Base-by-base conservation (phyloP, 2,888 invertebrate genomes). In the Eurois occulta region DNA sequence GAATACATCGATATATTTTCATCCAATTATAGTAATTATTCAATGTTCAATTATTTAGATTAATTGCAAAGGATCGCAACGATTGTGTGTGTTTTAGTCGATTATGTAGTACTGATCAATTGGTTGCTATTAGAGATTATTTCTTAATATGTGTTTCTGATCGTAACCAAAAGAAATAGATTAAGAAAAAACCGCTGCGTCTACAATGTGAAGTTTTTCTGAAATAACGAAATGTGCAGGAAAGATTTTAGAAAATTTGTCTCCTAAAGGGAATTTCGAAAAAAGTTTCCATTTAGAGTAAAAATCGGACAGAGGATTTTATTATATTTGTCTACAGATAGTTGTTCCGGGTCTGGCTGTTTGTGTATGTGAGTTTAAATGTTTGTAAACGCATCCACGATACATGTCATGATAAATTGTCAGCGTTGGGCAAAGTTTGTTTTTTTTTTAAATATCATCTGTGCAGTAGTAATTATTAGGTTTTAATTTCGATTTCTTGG, bases 1-100 rank as follows among this genome's bases (percentile, higher is more conserved):
- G 84, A 86, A 83, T 81, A 70, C 46, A 83, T 88, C 84, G 83
- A 84, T 88, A 83, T 79, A 87, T 87, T 84, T 84, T 73, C 81
- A 11, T 75, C 80, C 76, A 83, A 87, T 85, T 83, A 86, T 71
- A 66, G 69, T 76, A 86, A 78, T 83, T 78, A 83, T 75, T 86
- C 80, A 84, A 74, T 81, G 78, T 77, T 77, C 87, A 86, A 87
- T 87, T 87, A 85, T 81, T 75, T 64, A 78, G 81, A 82, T 82
- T 85, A 69, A 85, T 79, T 62, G 68, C 35, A 46, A 18, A 58
- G 58, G 43, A 62, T 66, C 16, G 3, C 35, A 28, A 72, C 5
- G 60, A 71, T 69, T 75, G 55, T 66, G 35, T 13, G 11, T 73
- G 7, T 5, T 41, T 21, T 48, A 16, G 24, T 67, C 28, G 1